A percentile compares a stretch with the other conserved stretches of the same genome.
Conservation (phyloP, 2,888 invertebrate genomes). For the Agonopterix heracliana region DNA sequence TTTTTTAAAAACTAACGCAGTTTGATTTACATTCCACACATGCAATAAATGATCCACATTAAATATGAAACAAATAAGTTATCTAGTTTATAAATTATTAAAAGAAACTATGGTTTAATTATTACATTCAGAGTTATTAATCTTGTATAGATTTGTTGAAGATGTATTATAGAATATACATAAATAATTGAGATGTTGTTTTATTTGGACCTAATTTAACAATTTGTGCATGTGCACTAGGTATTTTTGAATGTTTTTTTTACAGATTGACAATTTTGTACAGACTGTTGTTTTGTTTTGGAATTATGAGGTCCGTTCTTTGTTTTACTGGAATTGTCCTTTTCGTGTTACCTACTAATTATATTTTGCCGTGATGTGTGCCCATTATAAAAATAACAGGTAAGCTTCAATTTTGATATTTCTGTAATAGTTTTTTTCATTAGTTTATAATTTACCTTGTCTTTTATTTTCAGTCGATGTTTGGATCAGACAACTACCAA, state of each 20-base stretch:
- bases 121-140: slow-evolving; percentile 34
- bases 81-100: slow-evolving; percentile 29
- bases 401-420: background rate
- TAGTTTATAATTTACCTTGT: slow-evolving; percentile 11
- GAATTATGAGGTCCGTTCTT: too few species aligned
- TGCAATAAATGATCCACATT: slow-evolving; percentile 17
- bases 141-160: slow-evolving; percentile 58
- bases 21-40: slow-evolving; percentile 8
- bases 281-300: too few species aligned
- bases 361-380: too few species aligned
- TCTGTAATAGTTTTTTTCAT: slow-evolving; percentile 1
- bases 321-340: too few species aligned
- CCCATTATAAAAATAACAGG: too few species aligned
- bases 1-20: too few species aligned
- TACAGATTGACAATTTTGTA: too few species aligned
- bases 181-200: slow-evolving; percentile 37
- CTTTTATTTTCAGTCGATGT: slow-evolving; percentile 65
- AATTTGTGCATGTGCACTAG: slow-evolving; percentile 20
- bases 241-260: too few species aligned
- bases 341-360: too few species aligned
- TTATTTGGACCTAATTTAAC: slow-evolving; percentile 14
- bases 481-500: slow-evolving; percentile 64
- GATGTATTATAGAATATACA: slow-evolving; percentile 55
- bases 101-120: slow-evolving; percentile 24
- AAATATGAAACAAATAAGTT: slow-evolving; percentile 7